phyloP scores from a whole-genome alignment of 1,140 invertebrate genomes.

The Pygmarrhopalites habei region DNA sequence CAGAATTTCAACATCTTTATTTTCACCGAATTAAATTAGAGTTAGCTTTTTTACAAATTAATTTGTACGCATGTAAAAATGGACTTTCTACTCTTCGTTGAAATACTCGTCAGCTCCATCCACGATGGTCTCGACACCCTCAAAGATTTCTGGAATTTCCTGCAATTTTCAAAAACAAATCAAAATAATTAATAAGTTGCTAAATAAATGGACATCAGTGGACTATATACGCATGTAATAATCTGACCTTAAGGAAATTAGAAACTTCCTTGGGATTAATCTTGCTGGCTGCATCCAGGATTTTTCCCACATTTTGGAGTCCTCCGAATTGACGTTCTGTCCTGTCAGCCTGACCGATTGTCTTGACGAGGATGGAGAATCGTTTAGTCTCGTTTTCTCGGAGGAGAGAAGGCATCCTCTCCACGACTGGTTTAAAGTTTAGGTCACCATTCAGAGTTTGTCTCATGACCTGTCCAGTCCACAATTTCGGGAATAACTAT shows the following conservation, averaged over 20 bases:
- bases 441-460: constrained; percentile 35
- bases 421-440: constrained; percentile 35
- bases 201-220: too few species aligned
- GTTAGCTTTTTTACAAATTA: too few species aligned
- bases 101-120: constrained; percentile 34
- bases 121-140: constrained; percentile 30
- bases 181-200: too few species aligned
- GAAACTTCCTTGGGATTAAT: constrained; percentile 30
- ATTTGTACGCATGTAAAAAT: too few species aligned
- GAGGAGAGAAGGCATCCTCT: constrained; percentile 31
- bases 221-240: too few species aligned
- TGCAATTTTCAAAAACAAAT: too few species aligned
- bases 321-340: constrained; percentile 30
- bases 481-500: too few species aligned
- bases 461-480: constrained; percentile 34
- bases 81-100: too few species aligned
- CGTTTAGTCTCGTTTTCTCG: constrained; percentile 34
- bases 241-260: constrained; percentile 26
- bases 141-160: constrained; percentile 34
- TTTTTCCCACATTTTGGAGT: constrained; percentile 25
- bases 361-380: constrained; percentile 29
- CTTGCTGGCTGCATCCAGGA: constrained; percentile 29
- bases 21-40: too few species aligned
- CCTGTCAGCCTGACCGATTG: constrained; percentile 31
- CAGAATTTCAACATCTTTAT: too few species aligned